Conservation (phyloP, 2,797 vertebrate species). For the Denticeps clupeoides region DNA sequence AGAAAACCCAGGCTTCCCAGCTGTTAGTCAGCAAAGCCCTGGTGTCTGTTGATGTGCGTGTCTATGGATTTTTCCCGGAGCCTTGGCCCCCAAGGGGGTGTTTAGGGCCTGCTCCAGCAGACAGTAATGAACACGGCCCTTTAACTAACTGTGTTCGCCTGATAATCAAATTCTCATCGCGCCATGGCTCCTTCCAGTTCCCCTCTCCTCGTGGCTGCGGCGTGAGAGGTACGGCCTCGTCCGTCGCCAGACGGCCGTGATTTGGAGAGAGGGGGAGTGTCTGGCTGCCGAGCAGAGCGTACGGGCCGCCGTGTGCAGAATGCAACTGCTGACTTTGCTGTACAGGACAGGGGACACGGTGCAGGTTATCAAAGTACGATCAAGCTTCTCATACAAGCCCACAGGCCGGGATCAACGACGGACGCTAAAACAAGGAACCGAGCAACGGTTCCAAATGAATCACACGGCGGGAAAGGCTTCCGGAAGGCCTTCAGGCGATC, state of each 20-base stretch:
- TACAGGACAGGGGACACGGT: constrained; percentile 34
- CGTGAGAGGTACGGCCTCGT: too few species aligned
- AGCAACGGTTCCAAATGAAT: too few species aligned
- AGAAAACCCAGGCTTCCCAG: too few species aligned
- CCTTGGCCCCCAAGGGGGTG: constrained; percentile 13
- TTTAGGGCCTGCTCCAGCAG: constrained; percentile 22
- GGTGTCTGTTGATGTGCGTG: constrained; percentile 18
- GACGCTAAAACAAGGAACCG: too few species aligned
- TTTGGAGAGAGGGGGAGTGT: too few species aligned
- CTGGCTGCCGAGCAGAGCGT: constrained; percentile 44
- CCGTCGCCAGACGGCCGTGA: too few species aligned
- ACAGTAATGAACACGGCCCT: constrained; percentile 23
- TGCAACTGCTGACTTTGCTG: constrained; percentile 64
- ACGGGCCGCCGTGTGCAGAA: constrained; percentile 57
- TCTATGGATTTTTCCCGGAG: constrained; percentile 20
- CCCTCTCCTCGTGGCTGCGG: too few species aligned
- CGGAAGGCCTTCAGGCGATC: too few species aligned
- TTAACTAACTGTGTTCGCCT: constrained; percentile 21
- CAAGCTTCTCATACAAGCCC: constrained; percentile 40
- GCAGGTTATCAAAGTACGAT: constrained; percentile 56
- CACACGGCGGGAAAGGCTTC: too few species aligned
- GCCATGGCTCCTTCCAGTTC: constrained; percentile 16
- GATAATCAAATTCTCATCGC: constrained; percentile 4
- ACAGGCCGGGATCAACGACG: too few species aligned
- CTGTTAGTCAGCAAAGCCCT: too few species aligned